Percentiles rank a stretch among this genome's conserved stretches.
Evolutionary conservation across 1,140 invertebrate genomes (phyloP).

Genomic region (Subanguina moxae): DNA sequence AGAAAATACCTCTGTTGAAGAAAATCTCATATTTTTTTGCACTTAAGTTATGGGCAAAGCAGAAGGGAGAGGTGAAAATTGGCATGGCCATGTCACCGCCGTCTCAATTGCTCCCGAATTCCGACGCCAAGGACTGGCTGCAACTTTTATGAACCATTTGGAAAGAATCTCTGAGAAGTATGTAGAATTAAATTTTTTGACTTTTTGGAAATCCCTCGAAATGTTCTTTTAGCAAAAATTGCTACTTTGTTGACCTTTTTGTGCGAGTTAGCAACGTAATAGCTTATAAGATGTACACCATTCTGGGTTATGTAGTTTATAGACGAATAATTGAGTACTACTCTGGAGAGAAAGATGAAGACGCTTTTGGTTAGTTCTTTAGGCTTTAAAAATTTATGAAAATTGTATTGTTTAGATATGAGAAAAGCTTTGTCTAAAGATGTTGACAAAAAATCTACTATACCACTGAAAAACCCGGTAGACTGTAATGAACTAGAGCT

Average conservation of each 20-base stretch:
- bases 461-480: constrained; percentile 87
- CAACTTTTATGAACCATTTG: constrained; percentile 83
- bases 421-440: constrained; percentile 90
- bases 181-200: background rate
- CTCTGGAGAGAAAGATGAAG: constrained; percentile 83
- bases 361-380: constrained; percentile 81
- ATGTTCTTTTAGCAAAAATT: constrained; percentile 74
- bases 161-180: constrained; percentile 94
- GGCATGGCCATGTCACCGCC: constrained; percentile 89
- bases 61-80: constrained; percentile 86
- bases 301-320: constrained; percentile 93
- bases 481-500: constrained; percentile 85
- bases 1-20: no score
- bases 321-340: constrained; percentile 94
- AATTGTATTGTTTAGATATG: constrained; percentile 76
- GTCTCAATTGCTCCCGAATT: constrained; percentile 92
- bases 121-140: constrained; percentile 82
- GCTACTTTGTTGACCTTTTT: constrained; percentile 97
- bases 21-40: no score
- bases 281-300: constrained; percentile 94
- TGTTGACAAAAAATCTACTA: constrained; percentile 82
- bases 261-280: constrained; percentile 93
- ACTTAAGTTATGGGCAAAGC: constrained; percentile 62
- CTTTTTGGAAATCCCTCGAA: background rate
- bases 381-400: background rate